Conservation (phyloP, 2,888 invertebrate species). For the Dioctria rufipes region DNA sequence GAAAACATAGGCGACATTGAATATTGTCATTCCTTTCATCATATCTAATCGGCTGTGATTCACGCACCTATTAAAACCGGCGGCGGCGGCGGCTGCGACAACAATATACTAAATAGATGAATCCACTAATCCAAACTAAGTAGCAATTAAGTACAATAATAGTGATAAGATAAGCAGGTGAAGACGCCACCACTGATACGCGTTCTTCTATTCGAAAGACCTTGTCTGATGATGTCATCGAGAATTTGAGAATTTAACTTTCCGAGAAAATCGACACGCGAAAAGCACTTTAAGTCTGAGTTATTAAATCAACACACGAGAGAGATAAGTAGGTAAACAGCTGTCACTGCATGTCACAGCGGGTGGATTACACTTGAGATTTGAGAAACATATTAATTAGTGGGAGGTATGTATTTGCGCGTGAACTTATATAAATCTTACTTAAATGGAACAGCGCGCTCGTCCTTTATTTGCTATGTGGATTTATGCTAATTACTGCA, state of each 20-base stretch:
- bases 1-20: no score
- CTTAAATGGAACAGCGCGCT: no score
- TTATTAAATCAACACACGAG: conserved; percentile 31
- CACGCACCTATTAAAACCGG: neutral
- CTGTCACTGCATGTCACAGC: conserved; percentile 30
- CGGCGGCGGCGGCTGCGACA: neutral
- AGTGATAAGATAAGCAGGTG: neutral
- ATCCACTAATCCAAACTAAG: no score
- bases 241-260: neutral
- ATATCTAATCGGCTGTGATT: conserved; percentile 3
- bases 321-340: conserved; percentile 3
- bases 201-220: neutral
- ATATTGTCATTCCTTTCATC: neutral
- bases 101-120: no score
- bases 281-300: conserved; percentile 32
- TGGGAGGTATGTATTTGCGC: conserved; percentile 8
- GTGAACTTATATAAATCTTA: no score
- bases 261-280: conserved; percentile 13
- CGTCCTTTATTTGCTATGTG: neutral
- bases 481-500: neutral
- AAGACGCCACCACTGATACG: neutral
- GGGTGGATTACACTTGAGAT: conserved; percentile 15
- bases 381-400: neutral
- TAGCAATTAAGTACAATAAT: no score
- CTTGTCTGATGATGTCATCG: conserved; percentile 7